Evolutionary conservation across 2,113 vertebrate species (phyloP).

Genomic region (Corapipo altera): DNA sequence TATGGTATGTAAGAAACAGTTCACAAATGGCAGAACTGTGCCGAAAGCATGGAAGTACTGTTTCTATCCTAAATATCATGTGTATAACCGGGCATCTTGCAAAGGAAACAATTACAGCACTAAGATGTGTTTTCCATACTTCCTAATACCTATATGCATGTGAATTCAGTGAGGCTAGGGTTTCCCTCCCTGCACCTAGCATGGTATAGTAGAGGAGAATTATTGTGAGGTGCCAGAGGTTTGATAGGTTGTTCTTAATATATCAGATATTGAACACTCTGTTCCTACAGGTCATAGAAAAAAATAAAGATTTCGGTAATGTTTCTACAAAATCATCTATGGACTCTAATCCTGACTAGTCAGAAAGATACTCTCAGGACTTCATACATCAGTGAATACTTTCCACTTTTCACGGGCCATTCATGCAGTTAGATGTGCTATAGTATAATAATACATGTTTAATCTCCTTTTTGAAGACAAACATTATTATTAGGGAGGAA

Average conservation of each 20-base stretch:
- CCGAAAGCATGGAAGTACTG: neutral
- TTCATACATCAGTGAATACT: neutral
- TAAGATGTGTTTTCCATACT: neutral
- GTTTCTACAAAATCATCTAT: neutral
- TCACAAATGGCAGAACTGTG: neutral
- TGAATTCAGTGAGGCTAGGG: neutral
- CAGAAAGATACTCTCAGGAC: neutral
- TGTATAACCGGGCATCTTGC: neutral
- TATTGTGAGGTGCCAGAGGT: neutral
- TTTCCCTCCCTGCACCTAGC: neutral
- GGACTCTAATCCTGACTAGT: neutral
- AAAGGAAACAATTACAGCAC: neutral
- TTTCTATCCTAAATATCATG: accelerated
- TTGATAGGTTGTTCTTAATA: neutral
- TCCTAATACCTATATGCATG: neutral
- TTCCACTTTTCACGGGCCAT: neutral
- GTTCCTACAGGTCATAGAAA: neutral
- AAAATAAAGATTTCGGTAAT: neutral
- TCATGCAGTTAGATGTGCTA: neutral
- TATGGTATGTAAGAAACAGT: neutral
- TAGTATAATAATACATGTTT: neutral
- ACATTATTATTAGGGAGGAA: neutral
- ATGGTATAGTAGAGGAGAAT: neutral
- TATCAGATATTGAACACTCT: neutral
- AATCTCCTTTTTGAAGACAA: neutral